These are phyloP conservation scores for Drosophila maculinotata DNA, from an alignment of 2,888 invertebrate species.

Conservation along the genomic window DNA sequence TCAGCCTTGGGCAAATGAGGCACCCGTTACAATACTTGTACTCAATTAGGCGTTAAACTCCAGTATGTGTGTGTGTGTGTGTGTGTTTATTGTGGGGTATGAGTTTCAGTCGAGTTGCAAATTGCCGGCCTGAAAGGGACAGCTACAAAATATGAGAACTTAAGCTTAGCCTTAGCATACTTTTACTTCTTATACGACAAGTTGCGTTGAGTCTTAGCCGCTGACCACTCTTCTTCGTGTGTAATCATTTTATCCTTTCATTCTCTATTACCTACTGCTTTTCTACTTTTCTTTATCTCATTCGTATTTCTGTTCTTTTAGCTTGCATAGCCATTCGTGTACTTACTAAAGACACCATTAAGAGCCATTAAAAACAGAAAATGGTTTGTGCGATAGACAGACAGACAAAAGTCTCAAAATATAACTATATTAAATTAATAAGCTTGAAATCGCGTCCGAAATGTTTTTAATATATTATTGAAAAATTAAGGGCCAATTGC, in stretches of 20 bases:
- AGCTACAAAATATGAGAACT: constrained; percentile 14
- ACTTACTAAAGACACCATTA: too few species aligned
- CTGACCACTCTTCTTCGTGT: too few species aligned
- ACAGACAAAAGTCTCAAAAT: too few species aligned
- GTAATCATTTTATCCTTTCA: neutral
- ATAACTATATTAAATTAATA: too few species aligned
- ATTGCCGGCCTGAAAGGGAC: constrained; percentile 20
- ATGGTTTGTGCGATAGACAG: too few species aligned
- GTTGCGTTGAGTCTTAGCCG: neutral
- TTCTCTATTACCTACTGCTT: neutral
- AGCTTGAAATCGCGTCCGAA: too few species aligned
- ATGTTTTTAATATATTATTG: too few species aligned
- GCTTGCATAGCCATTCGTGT: too few species aligned
- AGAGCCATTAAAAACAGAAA: too few species aligned
- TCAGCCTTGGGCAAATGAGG: constrained; percentile 71
- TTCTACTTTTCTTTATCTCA: neutral
- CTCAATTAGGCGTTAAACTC: constrained; percentile 66
- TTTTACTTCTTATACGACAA: neutral
- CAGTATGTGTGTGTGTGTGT: constrained; percentile 9
- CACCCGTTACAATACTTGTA: constrained; percentile 55
- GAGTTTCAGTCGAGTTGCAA: constrained; percentile 1
- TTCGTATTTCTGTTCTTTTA: neutral
- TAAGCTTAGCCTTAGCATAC: neutral
- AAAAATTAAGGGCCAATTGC: too few species aligned
- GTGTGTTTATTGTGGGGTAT: constrained; percentile 11